Evolutionary conservation across 1,140 invertebrate species (phyloP), one percentile per base, ranked within the genome.

Genomic region (Brachionus koreanus): DNA sequence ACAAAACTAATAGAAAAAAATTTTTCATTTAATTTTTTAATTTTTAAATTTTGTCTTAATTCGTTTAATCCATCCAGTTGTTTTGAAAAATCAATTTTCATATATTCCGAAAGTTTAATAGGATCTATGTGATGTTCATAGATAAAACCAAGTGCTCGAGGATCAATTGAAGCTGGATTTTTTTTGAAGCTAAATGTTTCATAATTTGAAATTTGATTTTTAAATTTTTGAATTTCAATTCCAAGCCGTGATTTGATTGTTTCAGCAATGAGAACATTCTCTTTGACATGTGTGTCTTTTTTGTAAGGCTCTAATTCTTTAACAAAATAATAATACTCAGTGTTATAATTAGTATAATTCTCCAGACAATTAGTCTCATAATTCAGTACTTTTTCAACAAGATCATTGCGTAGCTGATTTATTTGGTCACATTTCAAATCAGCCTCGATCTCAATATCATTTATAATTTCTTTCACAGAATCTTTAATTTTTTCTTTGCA

Each of bases 141-240:
- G 5, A 69, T 69, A 19, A 19, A 19, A 16, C 65, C 65, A 4
- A 69, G 19, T 9, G 16, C 39, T 10, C 16, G 16, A 1, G 65
- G 37, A 39, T 69, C 37, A 37, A 69, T 16, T 5, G 29, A 35
- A 37, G 3, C 13, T 35, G 65, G 65, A 16, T 69, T 69, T 69
- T 69, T 39, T 39, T 39, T 37, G 16, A 69, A 69, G n/a, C 37
- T 19, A 39, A 69, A 69, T 16, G 39, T 37, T 69, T 69, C 35
- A 69, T 42, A 69, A 69, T 39, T 69, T 69, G 65, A 69, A 69
- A 69, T 69, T 69, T 9, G 10, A 39, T 42, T 69, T 39, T 69
- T 69, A 23, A 69, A 69, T 39, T 69, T 69, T 69, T 69, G 65
- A 35, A 37, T 69, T 69, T 69, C 65, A 39, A 69, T 69, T 19